Evolutionary conservation across 2,888 invertebrate genomes (phyloP).

Genomic region (Synanthedon myopaeformis): DNA sequence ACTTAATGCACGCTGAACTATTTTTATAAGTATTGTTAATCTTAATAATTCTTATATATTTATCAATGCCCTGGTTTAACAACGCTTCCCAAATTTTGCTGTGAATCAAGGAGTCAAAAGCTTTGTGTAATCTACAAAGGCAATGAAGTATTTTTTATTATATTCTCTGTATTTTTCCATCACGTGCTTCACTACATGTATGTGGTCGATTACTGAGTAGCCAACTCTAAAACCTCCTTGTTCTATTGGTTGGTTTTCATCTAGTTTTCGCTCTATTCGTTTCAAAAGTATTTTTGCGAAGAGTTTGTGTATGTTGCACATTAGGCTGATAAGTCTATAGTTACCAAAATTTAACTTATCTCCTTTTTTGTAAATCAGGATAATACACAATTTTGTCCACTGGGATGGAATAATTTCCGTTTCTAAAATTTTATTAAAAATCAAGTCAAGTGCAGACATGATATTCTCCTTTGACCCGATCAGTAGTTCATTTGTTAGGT

Average conservation of each 20-base stretch:
- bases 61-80: too few species aligned
- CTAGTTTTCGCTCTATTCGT: slow-evolving; percentile 5
- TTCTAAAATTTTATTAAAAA: background rate
- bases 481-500: background rate
- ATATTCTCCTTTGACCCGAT: background rate
- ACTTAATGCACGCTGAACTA: too few species aligned
- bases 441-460: background rate
- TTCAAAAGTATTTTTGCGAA: slow-evolving; percentile 7
- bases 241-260: background rate
- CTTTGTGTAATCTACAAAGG: too few species aligned
- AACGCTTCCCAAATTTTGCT: too few species aligned
- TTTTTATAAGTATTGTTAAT: too few species aligned
- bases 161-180: too few species aligned
- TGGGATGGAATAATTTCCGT: background rate
- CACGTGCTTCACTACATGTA: too few species aligned
- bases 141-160: too few species aligned
- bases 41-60: too few species aligned
- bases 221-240: background rate
- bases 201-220: too few species aligned
- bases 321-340: background rate
- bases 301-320: slow-evolving; percentile 8
- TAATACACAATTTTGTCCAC: background rate
- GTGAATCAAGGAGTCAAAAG: too few species aligned
- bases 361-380: background rate
- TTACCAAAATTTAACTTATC: background rate